Base-by-base conservation (phyloP, 2,888 invertebrate species). In the Mellilla xanthometata region DNA sequence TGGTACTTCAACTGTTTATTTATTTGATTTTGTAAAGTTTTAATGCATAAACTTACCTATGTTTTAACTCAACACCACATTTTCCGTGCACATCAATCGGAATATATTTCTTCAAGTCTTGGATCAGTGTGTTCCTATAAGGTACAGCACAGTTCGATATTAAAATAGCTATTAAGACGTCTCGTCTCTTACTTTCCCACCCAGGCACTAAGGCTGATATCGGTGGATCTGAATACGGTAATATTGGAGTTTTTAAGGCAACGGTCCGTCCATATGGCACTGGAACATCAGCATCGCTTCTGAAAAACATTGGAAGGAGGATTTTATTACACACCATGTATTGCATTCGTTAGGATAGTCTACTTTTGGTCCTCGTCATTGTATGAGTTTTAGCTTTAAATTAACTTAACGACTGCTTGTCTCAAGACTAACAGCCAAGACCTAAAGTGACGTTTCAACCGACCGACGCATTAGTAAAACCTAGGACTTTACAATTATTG, bases 251-350 rank as follows among this genome's bases (percentile, higher is more conserved):
- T 12, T 47, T 22, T 5, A 79, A 50, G 2, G 79, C 57, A 2
- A 92, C 42, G 1, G 92, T 91, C 31, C 93, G 85, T 0, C 93
- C 94, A 44, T 94, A 93, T 0, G 93, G 93, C 2, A 93, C 92
- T 0, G 93, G 93, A n/a, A 94, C 83, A 56, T 93, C 93, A 2
- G 93, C 87, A 52, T 92, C 91, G 67, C 81, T 89, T 63, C 94
- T 92, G 75, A 65, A 91, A 68, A 7, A 24, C 24, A 24, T n/a
- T n/a, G n/a, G n/a, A n/a, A n/a, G n/a, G n/a, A n/a, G n/a, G n/a
- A n/a, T n/a, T n/a, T n/a, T n/a, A n/a, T n/a, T n/a, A n/a, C n/a
- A n/a, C n/a, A n/a, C n/a, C n/a, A n/a, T n/a, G n/a, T n/a, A n/a
- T n/a, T n/a, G n/a, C n/a, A n/a, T n/a, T n/a, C n/a, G n/a, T n/a